phyloP scores from a whole-genome alignment of 2,113 vertebrate genomes.

The Puma concolor region DNA sequence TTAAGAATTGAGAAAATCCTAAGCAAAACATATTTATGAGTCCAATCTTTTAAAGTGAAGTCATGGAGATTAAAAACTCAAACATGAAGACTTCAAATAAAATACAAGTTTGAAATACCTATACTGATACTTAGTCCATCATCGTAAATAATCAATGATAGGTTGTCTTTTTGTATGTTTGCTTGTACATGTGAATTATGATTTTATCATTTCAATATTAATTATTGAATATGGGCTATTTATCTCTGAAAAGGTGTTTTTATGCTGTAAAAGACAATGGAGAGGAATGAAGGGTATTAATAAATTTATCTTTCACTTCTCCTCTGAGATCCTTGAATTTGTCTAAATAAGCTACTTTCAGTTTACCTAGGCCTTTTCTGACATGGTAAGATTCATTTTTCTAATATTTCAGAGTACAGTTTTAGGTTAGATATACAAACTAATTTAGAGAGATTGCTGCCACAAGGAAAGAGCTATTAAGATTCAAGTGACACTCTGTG shows the following conservation, averaged over 20 bases:
- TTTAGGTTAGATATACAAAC: constrained; percentile 9
- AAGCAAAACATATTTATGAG: background rate
- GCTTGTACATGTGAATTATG: background rate
- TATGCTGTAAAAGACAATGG: background rate
- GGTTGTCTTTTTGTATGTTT: background rate
- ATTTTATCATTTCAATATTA: background rate
- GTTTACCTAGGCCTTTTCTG: background rate
- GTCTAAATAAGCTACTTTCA: background rate
- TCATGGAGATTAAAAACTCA: background rate
- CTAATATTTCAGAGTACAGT: background rate
- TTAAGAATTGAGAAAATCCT: background rate
- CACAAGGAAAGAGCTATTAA: background rate
- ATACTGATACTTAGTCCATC: background rate
- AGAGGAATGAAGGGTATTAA: background rate
- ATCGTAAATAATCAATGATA: background rate
- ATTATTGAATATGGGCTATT: background rate
- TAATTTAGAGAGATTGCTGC: constrained; percentile 4
- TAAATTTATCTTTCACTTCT: background rate
- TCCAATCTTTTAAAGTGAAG: background rate
- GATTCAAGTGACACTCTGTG: background rate
- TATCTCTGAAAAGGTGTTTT: background rate
- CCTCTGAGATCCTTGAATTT: background rate
- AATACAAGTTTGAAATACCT: background rate
- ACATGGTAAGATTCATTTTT: background rate
- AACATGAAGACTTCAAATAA: background rate